These are phyloP conservation scores for Cinclus cinclus DNA, from an alignment of 2,113 vertebrate genomes.

Conservation along the genomic window DNA sequence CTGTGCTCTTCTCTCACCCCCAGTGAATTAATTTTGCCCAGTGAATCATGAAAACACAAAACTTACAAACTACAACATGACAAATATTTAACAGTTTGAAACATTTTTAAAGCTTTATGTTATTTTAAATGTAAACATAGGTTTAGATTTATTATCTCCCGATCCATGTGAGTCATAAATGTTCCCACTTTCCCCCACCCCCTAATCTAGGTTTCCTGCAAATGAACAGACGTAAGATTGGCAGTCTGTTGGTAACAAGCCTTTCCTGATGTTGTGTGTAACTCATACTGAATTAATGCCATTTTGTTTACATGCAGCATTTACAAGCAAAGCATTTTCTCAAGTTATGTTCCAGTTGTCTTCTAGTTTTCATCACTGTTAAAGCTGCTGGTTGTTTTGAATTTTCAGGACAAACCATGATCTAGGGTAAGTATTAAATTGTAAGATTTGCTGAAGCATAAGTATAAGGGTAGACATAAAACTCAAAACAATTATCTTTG, in stretches of 20 bases:
- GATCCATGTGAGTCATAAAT: background rate
- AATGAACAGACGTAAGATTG: background rate
- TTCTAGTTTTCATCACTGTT: background rate
- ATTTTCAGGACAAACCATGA: background rate
- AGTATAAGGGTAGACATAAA: background rate
- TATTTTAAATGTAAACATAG: background rate
- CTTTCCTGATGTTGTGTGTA: background rate
- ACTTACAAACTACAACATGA: background rate
- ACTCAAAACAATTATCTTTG: background rate
- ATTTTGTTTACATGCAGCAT: constrained; percentile 10
- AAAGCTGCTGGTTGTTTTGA: background rate
- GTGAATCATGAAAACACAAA: background rate
- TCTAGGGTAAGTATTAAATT: background rate
- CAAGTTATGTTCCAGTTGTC: background rate
- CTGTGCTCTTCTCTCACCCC: background rate
- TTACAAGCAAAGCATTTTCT: constrained; percentile 28
- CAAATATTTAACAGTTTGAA: background rate
- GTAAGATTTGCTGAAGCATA: background rate
- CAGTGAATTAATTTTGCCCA: background rate
- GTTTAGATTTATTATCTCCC: background rate
- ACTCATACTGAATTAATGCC: background rate
- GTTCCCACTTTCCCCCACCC: background rate
- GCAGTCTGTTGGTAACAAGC: background rate
- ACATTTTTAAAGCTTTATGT: background rate
- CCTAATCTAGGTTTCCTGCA: background rate